phyloP scores from a whole-genome alignment of 1,140 invertebrate species.

The Drosophila arawakana region DNA sequence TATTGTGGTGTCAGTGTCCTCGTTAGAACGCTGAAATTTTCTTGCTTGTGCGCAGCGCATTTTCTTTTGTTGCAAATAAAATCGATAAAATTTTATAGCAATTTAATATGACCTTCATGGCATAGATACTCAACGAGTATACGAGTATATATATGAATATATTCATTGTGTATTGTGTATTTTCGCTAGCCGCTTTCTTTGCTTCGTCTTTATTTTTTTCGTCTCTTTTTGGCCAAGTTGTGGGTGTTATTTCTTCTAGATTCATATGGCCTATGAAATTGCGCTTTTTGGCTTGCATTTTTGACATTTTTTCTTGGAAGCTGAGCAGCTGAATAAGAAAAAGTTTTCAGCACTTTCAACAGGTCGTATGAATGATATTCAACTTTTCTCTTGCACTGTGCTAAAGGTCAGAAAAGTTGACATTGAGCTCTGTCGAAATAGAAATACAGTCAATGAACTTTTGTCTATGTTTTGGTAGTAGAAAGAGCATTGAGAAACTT shows the following conservation, averaged over 20 bases:
- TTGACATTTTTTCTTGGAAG: conserved; percentile 30
- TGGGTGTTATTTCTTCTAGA: conserved; percentile 67
- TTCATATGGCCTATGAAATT: conserved; percentile 35
- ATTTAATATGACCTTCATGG: conserved; percentile 85
- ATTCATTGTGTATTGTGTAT: conserved; percentile 53
- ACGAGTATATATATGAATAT: conserved; percentile 34
- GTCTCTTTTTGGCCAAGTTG: conserved; percentile 29
- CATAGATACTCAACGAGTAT: conserved; percentile 65
- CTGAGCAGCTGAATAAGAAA: conserved; percentile 7
- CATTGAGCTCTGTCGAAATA: conserved; percentile 21
- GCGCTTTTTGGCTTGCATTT: conserved; percentile 55
- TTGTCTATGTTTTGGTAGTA: background rate
- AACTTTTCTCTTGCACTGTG: conserved; percentile 33
- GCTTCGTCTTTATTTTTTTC: conserved; percentile 31
- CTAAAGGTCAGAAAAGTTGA: conserved; percentile 42
- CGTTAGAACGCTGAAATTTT: conserved; percentile 70
- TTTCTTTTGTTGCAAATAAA: conserved; percentile 83
- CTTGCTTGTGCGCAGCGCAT: conserved; percentile 79
- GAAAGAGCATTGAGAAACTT: background rate
- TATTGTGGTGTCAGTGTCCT: conserved; percentile 79
- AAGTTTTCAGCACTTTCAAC: conserved; percentile 54
- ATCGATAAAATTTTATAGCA: conserved; percentile 84
- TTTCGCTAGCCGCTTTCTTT: conserved; percentile 50
- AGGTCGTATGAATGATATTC: conserved; percentile 64
- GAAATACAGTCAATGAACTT: conserved; percentile 37